These are phyloP conservation scores for Notothenia coriiceps DNA, from an alignment of 2,113 vertebrate species.

Conservation along the genomic window DNA sequence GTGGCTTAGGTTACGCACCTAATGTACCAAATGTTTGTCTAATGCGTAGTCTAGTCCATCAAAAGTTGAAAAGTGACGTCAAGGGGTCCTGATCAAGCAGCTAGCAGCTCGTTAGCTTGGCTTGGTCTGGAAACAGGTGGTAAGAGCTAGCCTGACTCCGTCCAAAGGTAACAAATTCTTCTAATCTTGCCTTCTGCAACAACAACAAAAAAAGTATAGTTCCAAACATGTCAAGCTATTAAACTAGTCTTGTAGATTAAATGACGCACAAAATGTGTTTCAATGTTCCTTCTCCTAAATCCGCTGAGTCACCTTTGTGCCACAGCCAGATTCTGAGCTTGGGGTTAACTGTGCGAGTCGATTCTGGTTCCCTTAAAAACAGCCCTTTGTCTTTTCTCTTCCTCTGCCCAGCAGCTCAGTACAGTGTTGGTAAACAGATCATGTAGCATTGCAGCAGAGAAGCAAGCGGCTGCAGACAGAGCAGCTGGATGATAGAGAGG, in stretches of 20 bases:
- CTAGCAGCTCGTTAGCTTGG: not conserved
- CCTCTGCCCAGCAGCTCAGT: constrained; percentile 23
- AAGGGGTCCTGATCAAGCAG: not conserved
- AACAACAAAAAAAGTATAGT: not conserved
- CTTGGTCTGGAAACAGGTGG: not conserved
- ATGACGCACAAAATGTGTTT: constrained; percentile 6
- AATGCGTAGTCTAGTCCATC: too few relatives aligned
- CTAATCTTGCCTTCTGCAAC: not conserved
- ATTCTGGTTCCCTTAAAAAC: constrained; percentile 20
- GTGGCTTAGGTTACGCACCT: too few relatives aligned
- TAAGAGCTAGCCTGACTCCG: not conserved
- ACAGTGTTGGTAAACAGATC: constrained; percentile 73
- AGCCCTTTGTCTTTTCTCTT: constrained; percentile 17
- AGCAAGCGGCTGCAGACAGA: constrained; percentile 30
- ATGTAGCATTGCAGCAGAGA: constrained; percentile 66
- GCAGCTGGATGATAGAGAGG: constrained; percentile 26
- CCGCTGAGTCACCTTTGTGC: not conserved
- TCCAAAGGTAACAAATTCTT: not conserved
- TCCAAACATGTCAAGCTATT: not conserved
- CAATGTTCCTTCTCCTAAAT: not conserved
- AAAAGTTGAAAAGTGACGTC: too few relatives aligned
- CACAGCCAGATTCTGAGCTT: constrained; percentile 17
- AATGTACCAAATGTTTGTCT: too few relatives aligned
- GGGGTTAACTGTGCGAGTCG: constrained; percentile 16
- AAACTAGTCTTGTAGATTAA: constrained; percentile 8